A percentile compares a stretch with the other conserved stretches of the same genome.
Evolutionary conservation across 2,113 vertebrate species (phyloP).

Genomic region (Castor canadensis): DNA sequence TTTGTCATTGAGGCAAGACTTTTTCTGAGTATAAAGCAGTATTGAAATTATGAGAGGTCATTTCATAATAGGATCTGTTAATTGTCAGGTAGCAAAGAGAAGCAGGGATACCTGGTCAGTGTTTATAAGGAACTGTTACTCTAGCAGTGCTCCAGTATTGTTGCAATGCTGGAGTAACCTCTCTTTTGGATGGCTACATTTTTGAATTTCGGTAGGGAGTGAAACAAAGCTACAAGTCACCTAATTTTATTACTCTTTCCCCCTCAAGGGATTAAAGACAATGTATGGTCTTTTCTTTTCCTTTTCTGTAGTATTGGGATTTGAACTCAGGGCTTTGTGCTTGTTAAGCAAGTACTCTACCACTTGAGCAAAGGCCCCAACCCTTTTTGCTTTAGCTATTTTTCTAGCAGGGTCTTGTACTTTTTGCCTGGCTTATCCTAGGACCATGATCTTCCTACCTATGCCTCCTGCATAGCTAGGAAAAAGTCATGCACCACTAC

Average conservation of each 20-base stretch:
- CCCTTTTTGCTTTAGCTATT: too few species aligned
- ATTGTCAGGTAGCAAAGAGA: not conserved
- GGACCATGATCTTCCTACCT: too few species aligned
- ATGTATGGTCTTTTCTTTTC: too few species aligned
- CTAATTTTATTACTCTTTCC: not conserved
- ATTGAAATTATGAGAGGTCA: not conserved
- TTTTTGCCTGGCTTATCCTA: too few species aligned
- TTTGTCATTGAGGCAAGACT: not conserved
- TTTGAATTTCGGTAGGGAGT: not conserved
- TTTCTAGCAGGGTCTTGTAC: too few species aligned
- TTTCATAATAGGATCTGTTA: not conserved
- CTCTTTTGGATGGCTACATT: not conserved
- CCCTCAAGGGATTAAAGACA: not conserved
- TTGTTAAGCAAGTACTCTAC: too few species aligned
- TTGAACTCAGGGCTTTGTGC: too few species aligned
- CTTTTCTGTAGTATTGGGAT: too few species aligned
- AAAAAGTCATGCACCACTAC: too few species aligned
- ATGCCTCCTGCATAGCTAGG: too few species aligned
- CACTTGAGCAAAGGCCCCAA: too few species aligned
- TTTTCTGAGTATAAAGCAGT: constrained; percentile 8
- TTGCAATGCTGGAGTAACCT: not conserved
- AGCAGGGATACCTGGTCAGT: not conserved
- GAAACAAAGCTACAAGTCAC: not conserved
- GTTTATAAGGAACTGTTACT: not conserved
- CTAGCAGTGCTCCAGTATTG: not conserved